A percentile compares a stretch with the other conserved stretches of the same genome.
Conservation (phyloP, 2,113 vertebrate genomes). For the Poeciliopsis occidentalis region DNA sequence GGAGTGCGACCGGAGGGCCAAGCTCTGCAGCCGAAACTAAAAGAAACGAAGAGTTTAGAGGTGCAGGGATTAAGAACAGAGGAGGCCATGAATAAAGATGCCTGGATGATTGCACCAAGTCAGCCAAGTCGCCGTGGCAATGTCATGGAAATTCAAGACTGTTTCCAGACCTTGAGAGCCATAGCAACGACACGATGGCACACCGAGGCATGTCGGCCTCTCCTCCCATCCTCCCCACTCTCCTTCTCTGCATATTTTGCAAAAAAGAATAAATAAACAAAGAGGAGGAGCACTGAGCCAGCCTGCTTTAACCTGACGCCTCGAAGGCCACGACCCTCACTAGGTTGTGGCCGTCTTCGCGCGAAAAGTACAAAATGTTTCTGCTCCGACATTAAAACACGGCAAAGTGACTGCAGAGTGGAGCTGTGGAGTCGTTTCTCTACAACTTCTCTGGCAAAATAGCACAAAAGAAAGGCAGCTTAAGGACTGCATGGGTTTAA, state of each 20-base stretch:
- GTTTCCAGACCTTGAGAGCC: constrained; percentile 59
- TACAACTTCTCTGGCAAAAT: not conserved
- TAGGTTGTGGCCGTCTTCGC: not conserved
- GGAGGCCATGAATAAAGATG: constrained; percentile 31
- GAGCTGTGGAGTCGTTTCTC: no score
- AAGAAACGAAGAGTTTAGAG: constrained; percentile 11
- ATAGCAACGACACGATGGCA: constrained; percentile 58
- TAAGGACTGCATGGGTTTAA: not conserved
- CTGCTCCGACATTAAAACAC: not conserved
- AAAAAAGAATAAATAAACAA: constrained; percentile 37
- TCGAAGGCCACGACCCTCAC: constrained; percentile 42
- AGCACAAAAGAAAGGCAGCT: not conserved
- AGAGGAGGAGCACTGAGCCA: constrained; percentile 37
- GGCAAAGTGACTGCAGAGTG: not conserved
- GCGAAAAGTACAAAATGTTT: not conserved
- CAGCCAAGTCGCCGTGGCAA: constrained; percentile 63
- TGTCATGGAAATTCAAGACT: constrained; percentile 73
- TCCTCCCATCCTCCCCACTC: constrained; percentile 4
- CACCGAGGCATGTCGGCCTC: constrained; percentile 11
- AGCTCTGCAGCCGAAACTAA: constrained; percentile 14
- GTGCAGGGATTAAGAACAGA: not conserved
- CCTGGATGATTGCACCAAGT: constrained; percentile 56
- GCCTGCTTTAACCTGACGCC: constrained; percentile 28
- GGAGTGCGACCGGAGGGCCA: constrained; percentile 22
- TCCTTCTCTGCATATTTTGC: constrained; percentile 28